These are phyloP conservation scores for Gambusia affinis DNA, from an alignment of 2,113 vertebrate genomes.

Conservation along the genomic window DNA sequence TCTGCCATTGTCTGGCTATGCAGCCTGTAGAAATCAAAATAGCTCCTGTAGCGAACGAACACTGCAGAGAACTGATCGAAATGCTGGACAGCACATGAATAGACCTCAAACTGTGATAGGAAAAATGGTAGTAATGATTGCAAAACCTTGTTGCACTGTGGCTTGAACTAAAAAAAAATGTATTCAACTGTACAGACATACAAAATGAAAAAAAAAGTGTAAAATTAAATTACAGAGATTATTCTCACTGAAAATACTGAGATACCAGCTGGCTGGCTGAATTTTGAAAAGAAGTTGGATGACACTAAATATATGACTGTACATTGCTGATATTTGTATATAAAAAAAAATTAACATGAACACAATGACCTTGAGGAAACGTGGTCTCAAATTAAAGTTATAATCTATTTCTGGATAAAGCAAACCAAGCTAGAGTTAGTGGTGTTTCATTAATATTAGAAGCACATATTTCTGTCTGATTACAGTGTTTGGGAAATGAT, in stretches of 20 bases:
- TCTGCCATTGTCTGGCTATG: constrained; percentile 20
- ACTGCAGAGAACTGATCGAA: constrained; percentile 37
- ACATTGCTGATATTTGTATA: background rate
- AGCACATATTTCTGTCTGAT: constrained; percentile 30
- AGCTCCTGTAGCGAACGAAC: constrained; percentile 7
- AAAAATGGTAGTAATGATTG: constrained; percentile 29
- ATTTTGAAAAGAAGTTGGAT: background rate
- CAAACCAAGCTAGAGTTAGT: constrained; percentile 2
- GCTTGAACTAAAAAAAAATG: constrained; percentile 5
- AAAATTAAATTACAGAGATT: background rate
- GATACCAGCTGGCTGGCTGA: background rate
- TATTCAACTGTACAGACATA: constrained; percentile 1
- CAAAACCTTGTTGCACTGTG: background rate
- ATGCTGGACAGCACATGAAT: constrained; percentile 17
- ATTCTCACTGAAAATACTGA: background rate
- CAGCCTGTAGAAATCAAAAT: constrained; percentile 12
- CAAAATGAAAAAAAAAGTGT: background rate
- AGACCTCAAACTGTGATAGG: constrained; percentile 23
- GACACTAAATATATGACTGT: background rate
- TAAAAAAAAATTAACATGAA: background rate
- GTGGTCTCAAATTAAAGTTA: background rate
- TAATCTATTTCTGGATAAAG: constrained; percentile 10
- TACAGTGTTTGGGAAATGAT: constrained; percentile 35
- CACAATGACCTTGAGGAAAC: background rate
- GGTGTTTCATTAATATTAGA: constrained; percentile 17